Evolutionary conservation across 2,797 vertebrate species (phyloP), one percentile per base, ranked within the genome.

Genomic region (Dryobates pubescens): DNA sequence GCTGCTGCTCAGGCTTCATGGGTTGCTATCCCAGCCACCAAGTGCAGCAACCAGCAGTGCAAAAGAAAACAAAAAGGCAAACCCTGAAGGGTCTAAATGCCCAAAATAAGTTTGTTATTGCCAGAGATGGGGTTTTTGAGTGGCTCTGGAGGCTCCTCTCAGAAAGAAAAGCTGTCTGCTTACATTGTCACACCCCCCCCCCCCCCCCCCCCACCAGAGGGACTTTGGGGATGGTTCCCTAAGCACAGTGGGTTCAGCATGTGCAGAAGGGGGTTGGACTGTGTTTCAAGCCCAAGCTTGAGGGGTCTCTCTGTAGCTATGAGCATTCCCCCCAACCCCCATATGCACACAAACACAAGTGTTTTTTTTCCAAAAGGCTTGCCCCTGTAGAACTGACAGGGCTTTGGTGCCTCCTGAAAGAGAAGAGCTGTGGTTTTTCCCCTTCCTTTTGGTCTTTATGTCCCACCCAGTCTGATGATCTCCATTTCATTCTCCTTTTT

Each of bases 361-460:
- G 36, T 17, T 41, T 70, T 61, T 36, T 82, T 63, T 45, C 13
- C 1, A 0, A 36, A 90, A 87, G 41, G 51, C 62, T 87, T 62
- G 27, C 18, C 45, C 23, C 57, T 82, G 76, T 38, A 61, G 80
- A 88, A n/a, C 43, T 65, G 36, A 59, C 3, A 6, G 80, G 61
- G 62, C 74, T 74, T 76, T 77, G 64, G 65, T 88, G 78, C 67
- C 68, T 96, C 83, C 41, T 88, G 72, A 69, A 88, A 93, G 65
- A 91, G 67, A 82, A 62, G 43, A 76, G 49, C 57, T 88, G 89
- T 90, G 79, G n/a, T 56, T 93, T 91, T 86, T 43, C 43, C 72
- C 29, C 43, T 90, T 86, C 69, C 65, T 87, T 77, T 85, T 92
- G 45, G 58, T 90, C 80, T 82, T 79, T 58, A 22, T 53, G 69